These are phyloP conservation scores for Sapayoa aenigma DNA, from an alignment of 2,113 vertebrate species.

Conservation along the genomic window DNA sequence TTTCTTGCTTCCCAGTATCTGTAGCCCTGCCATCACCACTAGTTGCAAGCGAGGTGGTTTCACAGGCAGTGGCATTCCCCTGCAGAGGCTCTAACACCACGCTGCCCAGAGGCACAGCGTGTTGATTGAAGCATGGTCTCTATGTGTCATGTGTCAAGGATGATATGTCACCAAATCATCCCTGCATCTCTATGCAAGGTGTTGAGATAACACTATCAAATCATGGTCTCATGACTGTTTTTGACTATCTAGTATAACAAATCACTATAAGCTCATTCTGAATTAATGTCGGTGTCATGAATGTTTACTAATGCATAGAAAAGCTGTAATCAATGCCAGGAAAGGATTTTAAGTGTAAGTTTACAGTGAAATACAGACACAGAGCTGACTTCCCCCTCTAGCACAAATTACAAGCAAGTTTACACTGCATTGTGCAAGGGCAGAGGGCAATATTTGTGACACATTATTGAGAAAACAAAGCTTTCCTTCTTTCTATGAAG, in stretches of 20 bases:
- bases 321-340: background rate
- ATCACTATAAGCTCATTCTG: background rate
- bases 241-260: background rate
- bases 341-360: background rate
- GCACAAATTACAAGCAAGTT: background rate
- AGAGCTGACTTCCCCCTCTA: background rate
- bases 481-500: background rate
- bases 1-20: background rate
- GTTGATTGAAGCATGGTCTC: constrained; percentile 64
- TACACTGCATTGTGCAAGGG: background rate
- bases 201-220: constrained; percentile 31
- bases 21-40: background rate
- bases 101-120: constrained; percentile 19
- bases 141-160: constrained; percentile 70
- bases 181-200: constrained; percentile 34
- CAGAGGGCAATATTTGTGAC: background rate
- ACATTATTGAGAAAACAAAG: background rate
- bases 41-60: background rate
- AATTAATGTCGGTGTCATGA: background rate
- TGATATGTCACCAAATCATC: constrained; percentile 65
- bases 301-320: background rate
- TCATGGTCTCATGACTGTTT: background rate
- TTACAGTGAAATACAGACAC: background rate
- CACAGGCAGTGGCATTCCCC: background rate
- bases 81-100: background rate